phyloP scores from a whole-genome alignment of 2,888 invertebrate genomes.

The Chrysotoxum bicinctum region DNA sequence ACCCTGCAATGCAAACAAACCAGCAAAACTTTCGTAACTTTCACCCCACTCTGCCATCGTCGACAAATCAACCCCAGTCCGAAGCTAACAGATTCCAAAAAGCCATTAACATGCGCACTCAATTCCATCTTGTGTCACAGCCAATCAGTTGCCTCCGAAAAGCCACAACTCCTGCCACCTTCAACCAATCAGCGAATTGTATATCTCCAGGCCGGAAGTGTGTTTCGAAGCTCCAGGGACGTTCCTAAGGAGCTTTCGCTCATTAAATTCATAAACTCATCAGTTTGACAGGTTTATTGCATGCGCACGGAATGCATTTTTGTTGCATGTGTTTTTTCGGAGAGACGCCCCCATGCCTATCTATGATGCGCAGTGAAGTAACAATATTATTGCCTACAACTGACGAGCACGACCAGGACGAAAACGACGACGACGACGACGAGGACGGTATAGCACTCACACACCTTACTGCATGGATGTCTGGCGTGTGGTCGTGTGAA shows the following conservation, averaged over 20 bases:
- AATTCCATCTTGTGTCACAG: slow-evolving; percentile 74
- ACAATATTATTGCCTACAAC: slow-evolving; percentile 27
- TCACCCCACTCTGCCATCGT: slow-evolving; percentile 40
- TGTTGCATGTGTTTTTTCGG: slow-evolving; percentile 56
- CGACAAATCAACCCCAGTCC: slow-evolving; percentile 69
- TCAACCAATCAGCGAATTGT: slow-evolving; percentile 75
- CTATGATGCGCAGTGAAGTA: slow-evolving; percentile 64
- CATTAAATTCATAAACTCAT: slow-evolving; percentile 72
- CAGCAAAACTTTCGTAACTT: slow-evolving; percentile 68
- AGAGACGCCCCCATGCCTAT: slow-evolving; percentile 68
- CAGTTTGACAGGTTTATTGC: slow-evolving; percentile 73
- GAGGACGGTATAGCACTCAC: slow-evolving; percentile 18
- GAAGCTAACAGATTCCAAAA: slow-evolving; percentile 62
- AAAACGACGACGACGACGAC: background rate
- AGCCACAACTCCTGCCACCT: slow-evolving; percentile 50
- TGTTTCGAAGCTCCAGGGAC: slow-evolving; percentile 64
- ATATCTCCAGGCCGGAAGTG: slow-evolving; percentile 74
- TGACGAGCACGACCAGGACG: slow-evolving; percentile 35
- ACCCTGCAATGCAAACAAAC: slow-evolving; percentile 72
- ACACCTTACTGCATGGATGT: slow-evolving; percentile 32
- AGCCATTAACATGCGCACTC: slow-evolving; percentile 73
- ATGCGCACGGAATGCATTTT: slow-evolving; percentile 67
- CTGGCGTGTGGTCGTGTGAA: slow-evolving; percentile 54
- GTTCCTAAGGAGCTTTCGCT: slow-evolving; percentile 63
- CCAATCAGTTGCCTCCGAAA: slow-evolving; percentile 76